phyloP scores from a whole-genome alignment of 2,797 vertebrate species.

The Tragopan temminckii region DNA sequence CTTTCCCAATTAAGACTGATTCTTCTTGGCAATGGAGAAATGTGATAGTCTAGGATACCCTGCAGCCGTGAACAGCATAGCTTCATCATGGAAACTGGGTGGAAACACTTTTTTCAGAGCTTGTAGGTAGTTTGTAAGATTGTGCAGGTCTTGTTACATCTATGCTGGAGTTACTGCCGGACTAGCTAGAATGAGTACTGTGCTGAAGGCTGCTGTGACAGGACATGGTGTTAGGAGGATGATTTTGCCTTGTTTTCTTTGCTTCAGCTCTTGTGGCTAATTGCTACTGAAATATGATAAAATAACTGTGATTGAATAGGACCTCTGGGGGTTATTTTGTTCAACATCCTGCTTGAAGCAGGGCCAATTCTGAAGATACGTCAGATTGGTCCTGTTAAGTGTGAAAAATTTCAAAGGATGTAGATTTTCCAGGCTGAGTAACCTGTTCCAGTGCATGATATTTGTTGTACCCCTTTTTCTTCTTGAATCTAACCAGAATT shows the following conservation, averaged over 20 bases:
- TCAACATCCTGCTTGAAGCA: not conserved
- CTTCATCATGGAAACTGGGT: not conserved
- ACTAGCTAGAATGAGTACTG: not conserved
- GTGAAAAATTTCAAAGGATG: not conserved
- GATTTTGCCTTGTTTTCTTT: not conserved
- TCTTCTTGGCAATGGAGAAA: not conserved
- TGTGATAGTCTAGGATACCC: not conserved
- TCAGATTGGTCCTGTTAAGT: not conserved
- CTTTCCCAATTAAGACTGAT: not conserved
- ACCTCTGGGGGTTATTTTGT: not conserved
- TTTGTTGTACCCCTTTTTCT: not conserved
- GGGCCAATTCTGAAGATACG: not conserved
- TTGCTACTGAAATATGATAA: not conserved
- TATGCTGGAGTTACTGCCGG: not conserved
- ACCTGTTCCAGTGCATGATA: not conserved
- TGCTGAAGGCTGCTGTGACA: not conserved
- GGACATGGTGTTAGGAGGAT: not conserved
- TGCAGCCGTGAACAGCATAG: not conserved
- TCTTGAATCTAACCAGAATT: not conserved
- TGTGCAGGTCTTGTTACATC: not conserved
- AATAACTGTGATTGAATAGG: not conserved
- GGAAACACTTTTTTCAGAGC: not conserved
- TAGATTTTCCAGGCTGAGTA: not conserved
- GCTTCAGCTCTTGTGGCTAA: not conserved
- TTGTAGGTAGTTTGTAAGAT: not conserved